Evolutionary conservation across 2,113 vertebrate species (phyloP).

Genomic region (Pygoscelis antarcticus): DNA sequence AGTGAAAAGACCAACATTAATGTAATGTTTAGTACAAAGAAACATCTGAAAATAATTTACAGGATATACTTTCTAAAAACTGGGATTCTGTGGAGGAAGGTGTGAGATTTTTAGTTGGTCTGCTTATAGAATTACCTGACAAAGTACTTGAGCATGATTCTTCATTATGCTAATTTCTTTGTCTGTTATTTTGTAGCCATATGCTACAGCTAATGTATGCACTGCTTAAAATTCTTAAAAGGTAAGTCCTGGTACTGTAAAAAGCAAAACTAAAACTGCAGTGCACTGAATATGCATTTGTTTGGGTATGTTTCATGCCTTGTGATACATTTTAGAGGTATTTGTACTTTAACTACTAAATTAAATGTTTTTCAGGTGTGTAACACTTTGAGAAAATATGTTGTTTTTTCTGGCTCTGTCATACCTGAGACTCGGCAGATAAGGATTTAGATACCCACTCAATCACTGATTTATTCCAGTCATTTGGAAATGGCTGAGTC

Average conservation of each 20-base stretch:
- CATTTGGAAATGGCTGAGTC: neutral
- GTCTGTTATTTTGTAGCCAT: neutral
- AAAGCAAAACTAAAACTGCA: neutral
- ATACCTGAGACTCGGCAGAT: neutral
- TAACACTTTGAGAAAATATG: neutral
- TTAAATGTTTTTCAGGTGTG: neutral
- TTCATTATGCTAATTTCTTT: neutral
- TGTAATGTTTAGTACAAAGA: neutral
- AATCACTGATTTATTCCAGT: neutral
- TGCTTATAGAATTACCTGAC: neutral
- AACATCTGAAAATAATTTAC: constrained; percentile 11
- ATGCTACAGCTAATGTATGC: neutral
- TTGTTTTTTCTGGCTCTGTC: neutral
- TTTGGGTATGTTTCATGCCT: neutral
- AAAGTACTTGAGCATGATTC: neutral
- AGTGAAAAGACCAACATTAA: constrained; percentile 4
- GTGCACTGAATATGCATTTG: neutral
- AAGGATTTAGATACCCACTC: neutral
- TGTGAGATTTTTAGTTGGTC: neutral
- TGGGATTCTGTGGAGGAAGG: neutral
- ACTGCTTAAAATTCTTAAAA: neutral
- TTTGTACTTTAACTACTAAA: neutral
- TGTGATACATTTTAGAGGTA: neutral
- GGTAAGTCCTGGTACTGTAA: neutral
- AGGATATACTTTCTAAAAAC: neutral